Base-by-base conservation (phyloP, 2,113 vertebrate genomes). In the Crotalus helleri region DNA sequence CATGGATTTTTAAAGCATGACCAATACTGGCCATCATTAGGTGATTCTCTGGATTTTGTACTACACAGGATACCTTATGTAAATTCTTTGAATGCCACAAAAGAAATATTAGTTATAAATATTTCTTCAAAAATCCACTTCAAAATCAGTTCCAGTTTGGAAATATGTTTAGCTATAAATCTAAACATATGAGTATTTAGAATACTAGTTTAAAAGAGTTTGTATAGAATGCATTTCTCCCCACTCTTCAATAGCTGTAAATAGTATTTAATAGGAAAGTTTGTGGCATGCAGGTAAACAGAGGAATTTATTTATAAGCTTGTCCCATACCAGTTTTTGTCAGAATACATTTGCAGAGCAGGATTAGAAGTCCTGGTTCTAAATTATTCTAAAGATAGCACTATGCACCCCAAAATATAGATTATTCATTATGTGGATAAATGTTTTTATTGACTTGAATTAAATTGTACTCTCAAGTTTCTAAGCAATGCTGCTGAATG, bases 241-340 rank as follows among this genome's bases (percentile, higher is more conserved):
- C 7, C 4, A 4, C 24, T 24, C 53, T 90, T 95, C 92, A 92
- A 91, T 90, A 94, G 94, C 92, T 94, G 74, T 89, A 91, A 91
- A 93, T 94, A 59, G 24, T 44, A 39, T 69, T 51, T 55, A 39
- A 33, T 44, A 24, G 51, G 49, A 24, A 91, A 10, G 93, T 85
- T 64, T 29, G 15, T 88, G 85, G 3, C 93, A 15, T 53, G 53
- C 49, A 57, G 3, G 86, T 93, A 58, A 29, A 29, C 33, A 90
- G 21, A 89, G 92, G 90, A 91, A 54, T 91, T 94, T 5, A 44
- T 93, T 93, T 93, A 54, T 87, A 74, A 53, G 23, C 53, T 3
- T 81, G 39, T 91, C 49, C 86, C 26, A 92, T 26, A 85, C 0
- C 51, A 90, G 12, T 90, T 90, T 95, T 92, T 74, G 90, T 39